Conservation (phyloP, 1,140 invertebrate genomes). For the Drosophila novamexicana region DNA sequence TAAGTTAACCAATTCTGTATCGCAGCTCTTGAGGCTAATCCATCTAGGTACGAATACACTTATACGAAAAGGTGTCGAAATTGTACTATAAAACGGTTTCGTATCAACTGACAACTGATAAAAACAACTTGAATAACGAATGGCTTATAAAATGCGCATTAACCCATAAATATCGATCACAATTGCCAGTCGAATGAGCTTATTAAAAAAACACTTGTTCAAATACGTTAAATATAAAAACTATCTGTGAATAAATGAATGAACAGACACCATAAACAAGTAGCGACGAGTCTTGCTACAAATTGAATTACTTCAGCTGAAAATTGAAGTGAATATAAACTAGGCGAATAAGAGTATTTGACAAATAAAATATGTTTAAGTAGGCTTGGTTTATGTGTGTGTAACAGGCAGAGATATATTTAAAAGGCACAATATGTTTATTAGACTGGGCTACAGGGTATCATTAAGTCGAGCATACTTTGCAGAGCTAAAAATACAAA, state of each 20-base stretch:
- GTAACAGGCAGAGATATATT: background rate
- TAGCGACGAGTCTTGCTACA: background rate
- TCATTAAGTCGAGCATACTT: background rate
- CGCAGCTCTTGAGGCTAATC: background rate
- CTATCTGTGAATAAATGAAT: slow-evolving; percentile 5
- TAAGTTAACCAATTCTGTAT: no score
- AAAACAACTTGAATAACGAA: slow-evolving; percentile 23
- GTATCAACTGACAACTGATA: slow-evolving; percentile 20
- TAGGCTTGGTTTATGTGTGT: background rate
- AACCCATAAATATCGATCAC: slow-evolving; percentile 16
- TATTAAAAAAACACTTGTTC: slow-evolving; percentile 34
- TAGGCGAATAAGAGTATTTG: background rate
- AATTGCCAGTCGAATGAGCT: slow-evolving; percentile 14
- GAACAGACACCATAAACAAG: slow-evolving; percentile 24
- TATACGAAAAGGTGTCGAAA: background rate
- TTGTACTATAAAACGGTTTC: slow-evolving; percentile 17
- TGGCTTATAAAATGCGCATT: slow-evolving; percentile 23
- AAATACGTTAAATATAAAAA: slow-evolving; percentile 32
- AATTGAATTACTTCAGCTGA: slow-evolving; percentile 5
- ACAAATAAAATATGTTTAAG: background rate
- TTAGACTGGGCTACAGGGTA: background rate
- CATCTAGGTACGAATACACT: background rate
- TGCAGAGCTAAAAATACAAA: background rate
- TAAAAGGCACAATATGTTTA: no score
- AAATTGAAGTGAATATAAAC: background rate